Percentiles rank a stretch among this genome's conserved stretches.
These are phyloP conservation scores for Stenodera caucasica DNA, from an alignment of 2,888 invertebrate genomes.

Conservation along the genomic window DNA sequence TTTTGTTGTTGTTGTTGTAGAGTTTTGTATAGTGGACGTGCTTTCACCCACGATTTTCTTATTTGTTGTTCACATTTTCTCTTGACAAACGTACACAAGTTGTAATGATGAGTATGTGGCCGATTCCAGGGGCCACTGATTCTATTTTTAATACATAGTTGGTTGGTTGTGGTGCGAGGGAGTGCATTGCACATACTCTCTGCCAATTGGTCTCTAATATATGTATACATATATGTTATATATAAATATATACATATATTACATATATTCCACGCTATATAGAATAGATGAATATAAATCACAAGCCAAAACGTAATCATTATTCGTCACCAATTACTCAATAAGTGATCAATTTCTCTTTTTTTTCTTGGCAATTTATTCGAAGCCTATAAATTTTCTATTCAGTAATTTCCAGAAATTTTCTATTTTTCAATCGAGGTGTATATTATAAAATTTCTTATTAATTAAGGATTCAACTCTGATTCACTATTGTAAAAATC, in stretches of 20 bases:
- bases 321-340: conserved; percentile 28
- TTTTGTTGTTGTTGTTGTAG: neutral
- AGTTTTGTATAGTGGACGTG: conserved; percentile 13
- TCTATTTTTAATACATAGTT: conserved; percentile 37
- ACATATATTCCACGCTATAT: conserved; percentile 12
- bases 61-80: conserved; percentile 26
- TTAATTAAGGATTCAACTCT: too few relatives aligned
- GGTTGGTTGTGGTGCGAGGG: conserved; percentile 36
- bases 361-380: neutral
- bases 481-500: too few relatives aligned
- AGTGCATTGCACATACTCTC: conserved; percentile 35
- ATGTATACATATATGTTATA: conserved; percentile 14
- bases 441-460: too few relatives aligned
- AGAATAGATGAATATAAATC: conserved; percentile 8
- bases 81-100: conserved; percentile 33
- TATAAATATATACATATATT: conserved; percentile 12
- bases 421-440: too few relatives aligned
- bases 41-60: conserved; percentile 26
- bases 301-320: conserved; percentile 5
- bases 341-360: neutral
- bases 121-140: conserved; percentile 41
- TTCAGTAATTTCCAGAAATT: too few relatives aligned
- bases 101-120: conserved; percentile 32
- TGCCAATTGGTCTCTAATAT: conserved; percentile 36
- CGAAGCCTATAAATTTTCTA: neutral